Evolutionary conservation across 2,797 vertebrate species (phyloP).

Genomic region (Etheostoma perlongum): DNA sequence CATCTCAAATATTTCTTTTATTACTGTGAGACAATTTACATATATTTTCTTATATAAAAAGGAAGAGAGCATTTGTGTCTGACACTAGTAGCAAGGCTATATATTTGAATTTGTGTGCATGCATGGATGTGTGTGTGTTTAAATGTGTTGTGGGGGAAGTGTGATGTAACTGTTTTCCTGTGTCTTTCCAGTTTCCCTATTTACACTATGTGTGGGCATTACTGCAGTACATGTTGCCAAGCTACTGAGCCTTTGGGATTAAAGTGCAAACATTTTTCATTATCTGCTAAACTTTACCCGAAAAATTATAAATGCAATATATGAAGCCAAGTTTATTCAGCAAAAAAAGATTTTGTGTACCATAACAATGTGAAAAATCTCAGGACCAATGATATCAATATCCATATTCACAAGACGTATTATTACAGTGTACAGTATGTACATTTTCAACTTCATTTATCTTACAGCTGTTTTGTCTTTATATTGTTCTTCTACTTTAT

Average conservation of each 20-base stretch:
- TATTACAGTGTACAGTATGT: no score
- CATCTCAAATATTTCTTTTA: slow-evolving; percentile 11
- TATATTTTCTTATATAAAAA: background rate
- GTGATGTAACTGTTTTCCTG: slow-evolving; percentile 64
- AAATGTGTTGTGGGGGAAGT: slow-evolving; percentile 51
- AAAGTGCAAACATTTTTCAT: slow-evolving; percentile 48
- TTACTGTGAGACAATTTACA: slow-evolving; percentile 5
- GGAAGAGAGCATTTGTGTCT: background rate
- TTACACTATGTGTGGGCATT: slow-evolving; percentile 73
- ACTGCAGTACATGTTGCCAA: slow-evolving; percentile 63
- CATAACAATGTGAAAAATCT: no score
- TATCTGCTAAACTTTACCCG: slow-evolving; percentile 37
- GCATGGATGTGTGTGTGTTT: background rate
- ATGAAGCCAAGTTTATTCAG: background rate
- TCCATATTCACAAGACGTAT: no score
- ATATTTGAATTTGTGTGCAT: slow-evolving; percentile 4
- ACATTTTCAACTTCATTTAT: no score
- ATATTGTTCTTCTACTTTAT: no score
- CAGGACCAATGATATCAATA: no score
- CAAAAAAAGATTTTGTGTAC: background rate
- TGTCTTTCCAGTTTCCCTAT: slow-evolving; percentile 71
- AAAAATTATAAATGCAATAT: slow-evolving; percentile 6
- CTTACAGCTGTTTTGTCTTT: no score
- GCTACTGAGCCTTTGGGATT: slow-evolving; percentile 50
- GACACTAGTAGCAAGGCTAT: slow-evolving; percentile 1